phyloP scores from a whole-genome alignment of 2,888 invertebrate genomes.

The Nebria brevicollis region DNA sequence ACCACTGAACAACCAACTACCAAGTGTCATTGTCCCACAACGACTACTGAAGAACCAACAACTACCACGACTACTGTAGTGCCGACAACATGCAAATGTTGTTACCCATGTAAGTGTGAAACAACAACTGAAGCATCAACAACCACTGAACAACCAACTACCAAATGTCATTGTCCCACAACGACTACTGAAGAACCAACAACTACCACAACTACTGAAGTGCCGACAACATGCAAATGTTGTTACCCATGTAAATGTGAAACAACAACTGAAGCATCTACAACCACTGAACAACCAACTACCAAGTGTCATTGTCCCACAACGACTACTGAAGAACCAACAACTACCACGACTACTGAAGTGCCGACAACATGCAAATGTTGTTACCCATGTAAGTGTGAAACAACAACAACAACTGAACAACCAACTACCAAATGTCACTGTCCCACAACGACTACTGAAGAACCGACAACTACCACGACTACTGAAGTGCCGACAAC shows the following conservation, averaged over 20 bases:
- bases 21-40: background rate
- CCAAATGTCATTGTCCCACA: background rate
- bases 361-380: background rate
- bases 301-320: background rate
- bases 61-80: constrained; percentile 3
- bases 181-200: constrained; percentile 10
- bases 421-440: background rate
- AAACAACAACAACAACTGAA: background rate
- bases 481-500: constrained; percentile 17
- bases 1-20: background rate
- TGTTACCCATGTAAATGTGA: background rate
- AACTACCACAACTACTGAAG: constrained; percentile 23
- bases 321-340: background rate
- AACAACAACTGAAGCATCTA: background rate
- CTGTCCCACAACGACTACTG: background rate
- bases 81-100: background rate
- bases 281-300: background rate
- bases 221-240: background rate
- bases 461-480: constrained; percentile 19
- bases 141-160: background rate
- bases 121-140: too few species aligned
- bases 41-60: background rate
- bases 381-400: background rate
- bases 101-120: background rate
- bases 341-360: background rate